Base-by-base conservation (phyloP, 2,113 vertebrate genomes). In the Platycercus adscitus region DNA sequence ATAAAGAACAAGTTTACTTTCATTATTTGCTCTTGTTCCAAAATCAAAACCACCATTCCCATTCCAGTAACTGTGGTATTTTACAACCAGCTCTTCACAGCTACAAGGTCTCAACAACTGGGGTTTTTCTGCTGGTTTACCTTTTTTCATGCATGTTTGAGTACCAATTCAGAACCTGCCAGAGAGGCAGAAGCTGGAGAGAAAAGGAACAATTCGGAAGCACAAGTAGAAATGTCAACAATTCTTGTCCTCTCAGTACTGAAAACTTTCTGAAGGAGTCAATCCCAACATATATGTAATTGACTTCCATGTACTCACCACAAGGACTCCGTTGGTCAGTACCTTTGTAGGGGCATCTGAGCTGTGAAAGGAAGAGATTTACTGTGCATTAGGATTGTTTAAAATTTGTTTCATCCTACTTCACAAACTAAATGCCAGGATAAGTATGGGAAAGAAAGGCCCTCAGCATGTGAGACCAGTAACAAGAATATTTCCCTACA, bases 291-390 rank as follows among this genome's bases (percentile, higher is more conserved):
- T 16, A 14, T 7, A 29, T 6, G 4, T 43, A 61, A 56, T 14
- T 66, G 24, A 61, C 13, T 56, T 56, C 33, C 24, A 46, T 1
- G 41, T 33, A 98, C 98, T 98, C 72, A 98, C 98, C 98, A 98
- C 98, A 88, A 98, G 97, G 65, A 98, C 97, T 44, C 98, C 98
- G 3, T 98, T 98, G 88, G 98, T 98, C 96, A 98, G 60, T 24
- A 98, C 85, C 77, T 98, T 93, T 79, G 94, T 70, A 2, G 97
- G 94, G 25, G 95, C 90, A 81, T 96, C 88, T 46, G 96, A 95
- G 89, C 98, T 98, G 95, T 64, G 86, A 97, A 96, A 79, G 52
- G n/a, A 68, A 85, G 46, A 39, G 14, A 53, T 63, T 35, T 70
- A 35, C n/a, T 20, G 21, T 20, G 61, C 64, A 44, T 33, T 11